Conservation (phyloP, 2,113 vertebrate genomes). For the Pangasianodon gigas region DNA sequence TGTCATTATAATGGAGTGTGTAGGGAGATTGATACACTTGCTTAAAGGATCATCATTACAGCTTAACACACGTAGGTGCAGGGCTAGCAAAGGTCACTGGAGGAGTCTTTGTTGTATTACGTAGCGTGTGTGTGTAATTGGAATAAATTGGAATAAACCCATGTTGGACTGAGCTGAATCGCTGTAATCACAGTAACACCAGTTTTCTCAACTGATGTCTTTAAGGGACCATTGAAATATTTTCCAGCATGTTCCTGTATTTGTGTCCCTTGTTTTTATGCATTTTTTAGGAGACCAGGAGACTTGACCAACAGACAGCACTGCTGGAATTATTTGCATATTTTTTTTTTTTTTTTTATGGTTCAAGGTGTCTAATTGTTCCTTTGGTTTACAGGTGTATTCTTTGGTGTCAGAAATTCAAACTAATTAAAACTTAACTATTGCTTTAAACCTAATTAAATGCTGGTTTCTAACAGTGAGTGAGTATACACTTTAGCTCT, state of each 20-base stretch:
- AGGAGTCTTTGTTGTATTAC: slow-evolving; percentile 21
- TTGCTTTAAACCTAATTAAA: background rate
- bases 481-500: background rate
- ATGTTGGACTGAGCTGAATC: slow-evolving; percentile 19
- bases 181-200: slow-evolving; percentile 9
- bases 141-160: slow-evolving; percentile 19
- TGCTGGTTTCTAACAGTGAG: background rate
- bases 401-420: background rate
- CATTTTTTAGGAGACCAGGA: background rate
- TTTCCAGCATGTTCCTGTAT: background rate
- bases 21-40: slow-evolving; percentile 70
- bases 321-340: background rate
- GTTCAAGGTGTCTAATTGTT: background rate
- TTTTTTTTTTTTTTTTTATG: background rate
- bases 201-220: slow-evolving; percentile 19
- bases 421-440: background rate
- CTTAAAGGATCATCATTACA: slow-evolving; percentile 64
- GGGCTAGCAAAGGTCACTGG: slow-evolving; percentile 20
- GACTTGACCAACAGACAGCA: background rate
- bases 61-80: slow-evolving; percentile 44
- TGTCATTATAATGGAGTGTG: slow-evolving; percentile 72
- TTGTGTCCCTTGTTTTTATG: background rate
- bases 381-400: background rate
- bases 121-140: slow-evolving; percentile 21
- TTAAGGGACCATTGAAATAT: background rate